A percentile compares a stretch with the other conserved stretches of the same genome.
These are phyloP conservation scores for Drosophila setifemur DNA, from an alignment of 1,140 invertebrate species.

Conservation along the genomic window DNA sequence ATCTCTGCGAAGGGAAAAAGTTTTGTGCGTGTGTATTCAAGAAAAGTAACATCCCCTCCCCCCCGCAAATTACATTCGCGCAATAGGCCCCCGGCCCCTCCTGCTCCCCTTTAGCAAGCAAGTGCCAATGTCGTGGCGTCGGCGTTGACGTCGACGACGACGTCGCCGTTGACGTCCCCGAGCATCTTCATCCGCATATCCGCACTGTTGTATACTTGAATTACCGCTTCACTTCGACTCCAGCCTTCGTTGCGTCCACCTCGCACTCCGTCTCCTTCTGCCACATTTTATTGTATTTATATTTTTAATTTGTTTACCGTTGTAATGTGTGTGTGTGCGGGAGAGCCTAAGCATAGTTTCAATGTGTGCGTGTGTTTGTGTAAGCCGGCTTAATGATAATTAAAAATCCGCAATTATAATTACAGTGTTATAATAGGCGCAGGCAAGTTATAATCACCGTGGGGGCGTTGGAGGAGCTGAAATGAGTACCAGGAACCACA, in stretches of 20 bases:
- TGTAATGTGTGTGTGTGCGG: slow-evolving; percentile 15
- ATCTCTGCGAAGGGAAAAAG: slow-evolving; percentile 66
- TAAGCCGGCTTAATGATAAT: slow-evolving; percentile 80
- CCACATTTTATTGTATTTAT: too few relatives aligned
- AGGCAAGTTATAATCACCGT: slow-evolving; percentile 3
- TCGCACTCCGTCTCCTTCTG: slow-evolving; percentile 13
- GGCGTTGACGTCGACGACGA: slow-evolving; percentile 24
- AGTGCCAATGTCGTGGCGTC: slow-evolving; percentile 44
- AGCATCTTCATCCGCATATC: slow-evolving; percentile 74
- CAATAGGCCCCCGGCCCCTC: slow-evolving; percentile 5
- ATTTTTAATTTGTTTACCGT: slow-evolving; percentile 71
- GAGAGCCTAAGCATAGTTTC: slow-evolving; percentile 1
- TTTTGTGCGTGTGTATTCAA: slow-evolving; percentile 70
- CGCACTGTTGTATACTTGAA: slow-evolving; percentile 70
- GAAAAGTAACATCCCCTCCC: slow-evolving; percentile 66
- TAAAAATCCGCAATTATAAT: slow-evolving; percentile 50
- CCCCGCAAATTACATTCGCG: slow-evolving; percentile 12
- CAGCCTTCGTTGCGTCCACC: slow-evolving; percentile 56
- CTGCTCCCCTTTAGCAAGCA: slow-evolving; percentile 16
- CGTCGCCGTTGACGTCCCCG: slow-evolving; percentile 24
- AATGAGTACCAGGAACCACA: background rate
- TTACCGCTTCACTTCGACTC: slow-evolving; percentile 72
- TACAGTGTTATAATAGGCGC: slow-evolving; percentile 1
- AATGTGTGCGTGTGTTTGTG: slow-evolving; percentile 27
- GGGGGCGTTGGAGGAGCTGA: background rate